phyloP scores from a whole-genome alignment of 2,113 vertebrate genomes.

The Pituophis catenifer region DNA sequence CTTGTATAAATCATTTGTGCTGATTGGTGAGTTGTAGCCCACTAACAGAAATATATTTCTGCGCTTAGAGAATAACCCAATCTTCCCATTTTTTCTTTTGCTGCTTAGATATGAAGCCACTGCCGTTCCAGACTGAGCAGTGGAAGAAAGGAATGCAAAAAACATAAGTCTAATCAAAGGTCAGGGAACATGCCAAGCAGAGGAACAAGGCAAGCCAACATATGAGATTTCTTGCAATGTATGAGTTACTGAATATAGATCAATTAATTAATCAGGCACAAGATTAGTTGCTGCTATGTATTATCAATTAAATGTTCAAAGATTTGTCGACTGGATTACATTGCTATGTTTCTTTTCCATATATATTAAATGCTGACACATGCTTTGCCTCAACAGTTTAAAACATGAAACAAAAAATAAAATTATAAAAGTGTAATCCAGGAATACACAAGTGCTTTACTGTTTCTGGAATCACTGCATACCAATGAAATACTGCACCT shows the following conservation, averaged over 20 bases:
- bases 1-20: neutral
- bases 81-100: neutral
- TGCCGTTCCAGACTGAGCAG: neutral
- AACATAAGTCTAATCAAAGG: neutral
- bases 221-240: neutral
- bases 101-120: neutral
- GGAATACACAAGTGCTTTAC: neutral
- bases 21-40: neutral
- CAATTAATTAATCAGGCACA: neutral
- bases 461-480: too few relatives aligned
- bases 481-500: neutral
- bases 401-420: slow-evolving; percentile 14
- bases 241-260: neutral
- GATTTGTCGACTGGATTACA: neutral
- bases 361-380: slow-evolving; percentile 30
- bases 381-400: slow-evolving; percentile 33
- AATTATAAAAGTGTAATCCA: neutral
- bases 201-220: neutral
- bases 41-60: neutral
- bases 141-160: neutral
- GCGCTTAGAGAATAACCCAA: neutral
- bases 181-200: neutral
- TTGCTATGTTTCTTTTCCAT: slow-evolving; percentile 28
- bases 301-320: neutral
- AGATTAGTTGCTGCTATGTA: neutral